phyloP scores from a whole-genome alignment of 2,113 vertebrate genomes.

The Siphamia tubifer region DNA sequence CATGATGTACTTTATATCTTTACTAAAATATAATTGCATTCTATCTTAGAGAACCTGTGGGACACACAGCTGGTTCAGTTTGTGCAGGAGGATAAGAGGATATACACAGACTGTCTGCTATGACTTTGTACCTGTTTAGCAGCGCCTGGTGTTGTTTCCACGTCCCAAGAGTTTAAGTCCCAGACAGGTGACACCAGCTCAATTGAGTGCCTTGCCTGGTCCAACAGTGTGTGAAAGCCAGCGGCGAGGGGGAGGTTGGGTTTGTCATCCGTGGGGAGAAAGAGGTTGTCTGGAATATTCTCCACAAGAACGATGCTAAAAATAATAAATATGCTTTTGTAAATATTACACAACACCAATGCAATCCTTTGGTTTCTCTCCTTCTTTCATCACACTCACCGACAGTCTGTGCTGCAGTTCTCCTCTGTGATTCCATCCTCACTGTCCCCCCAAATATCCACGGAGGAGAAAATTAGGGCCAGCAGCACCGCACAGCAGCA shows the following conservation, averaged over 20 bases:
- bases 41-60: background rate
- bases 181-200: slow-evolving; percentile 93
- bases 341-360: slow-evolving; percentile 22
- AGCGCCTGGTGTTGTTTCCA: slow-evolving; percentile 76
- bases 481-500: slow-evolving; percentile 93
- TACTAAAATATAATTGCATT: slow-evolving; percentile 45
- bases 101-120: background rate
- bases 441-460: slow-evolving; percentile 90
- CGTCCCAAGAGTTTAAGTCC: slow-evolving; percentile 74
- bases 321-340: background rate
- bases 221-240: slow-evolving; percentile 88
- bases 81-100: background rate
- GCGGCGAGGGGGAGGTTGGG: slow-evolving; percentile 84
- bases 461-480: slow-evolving; percentile 92
- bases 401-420: slow-evolving; percentile 92
- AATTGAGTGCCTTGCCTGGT: slow-evolving; percentile 86
- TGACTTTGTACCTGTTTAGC: slow-evolving; percentile 83
- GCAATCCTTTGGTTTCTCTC: background rate
- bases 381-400: slow-evolving; percentile 75
- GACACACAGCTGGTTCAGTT: slow-evolving; percentile 1
- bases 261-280: slow-evolving; percentile 79
- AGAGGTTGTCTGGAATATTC: slow-evolving; percentile 89
- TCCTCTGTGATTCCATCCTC: slow-evolving; percentile 93
- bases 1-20: slow-evolving; percentile 8
- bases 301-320: slow-evolving; percentile 89